Evolutionary conservation across 1,140 invertebrate genomes (phyloP), one percentile per base, ranked within the genome.

Genomic region (Trichonephila clavata): DNA sequence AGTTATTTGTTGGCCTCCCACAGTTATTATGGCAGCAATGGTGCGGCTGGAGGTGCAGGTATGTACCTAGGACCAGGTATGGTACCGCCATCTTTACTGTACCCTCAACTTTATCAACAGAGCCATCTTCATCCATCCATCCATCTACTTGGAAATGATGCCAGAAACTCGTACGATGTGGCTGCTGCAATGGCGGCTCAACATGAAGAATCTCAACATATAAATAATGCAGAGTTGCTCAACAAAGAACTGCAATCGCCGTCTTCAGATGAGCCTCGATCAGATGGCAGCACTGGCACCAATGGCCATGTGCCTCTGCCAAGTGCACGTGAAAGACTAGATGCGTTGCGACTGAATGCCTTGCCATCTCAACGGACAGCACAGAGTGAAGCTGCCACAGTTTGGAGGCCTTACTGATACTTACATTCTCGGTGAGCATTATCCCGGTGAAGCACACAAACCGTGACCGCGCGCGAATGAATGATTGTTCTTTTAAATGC

Each of bases 31-130:
- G 94, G 93, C 4, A 65, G 50, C 21, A 93, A 88, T 27, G 84
- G 84, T 20, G 65, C 92, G 0, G 20, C 83, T 5, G 50, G 61
- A 24, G 39, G 71, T 20, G 86, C 60, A 90, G 95, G 97, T 96
- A 95, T 95, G 63, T 95, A 95, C 80, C 65, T 95, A 61, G 94
- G 92, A 71, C 87, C 94, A 20, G 59, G 94, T 13, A 93, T 95
- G 80, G 80, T 95, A 32, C 95, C 94, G 0, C 97, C 97, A 20
- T 98, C 97, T 95, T 96, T 98, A 87, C 96, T 98, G 0, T 97
- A 97, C 95, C 98, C 98, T 0, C 97, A 97, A 92, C 95, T 98
- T 0, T 98, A 98, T 95, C 90, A 93, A 95, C 97, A 98, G 96
- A 98, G 98, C 77, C 98, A 98, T 95, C 96, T 98, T 32, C 98